phyloP scores from a whole-genome alignment of 2,797 vertebrate genomes.

The Holocentrus rufus region DNA sequence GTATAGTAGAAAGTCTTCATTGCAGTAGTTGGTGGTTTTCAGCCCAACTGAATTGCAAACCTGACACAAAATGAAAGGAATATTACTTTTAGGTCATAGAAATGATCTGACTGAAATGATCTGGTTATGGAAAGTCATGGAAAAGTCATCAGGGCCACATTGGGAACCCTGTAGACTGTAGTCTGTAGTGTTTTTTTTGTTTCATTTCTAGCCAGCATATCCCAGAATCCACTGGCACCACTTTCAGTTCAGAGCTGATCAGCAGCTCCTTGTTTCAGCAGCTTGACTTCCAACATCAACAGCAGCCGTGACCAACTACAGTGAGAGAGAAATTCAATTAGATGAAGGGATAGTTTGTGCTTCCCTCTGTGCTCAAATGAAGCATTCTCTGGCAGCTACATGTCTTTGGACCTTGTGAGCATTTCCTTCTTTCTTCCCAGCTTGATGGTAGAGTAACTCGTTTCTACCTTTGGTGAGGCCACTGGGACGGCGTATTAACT shows the following conservation, averaged over 20 bases:
- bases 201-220: constrained; percentile 24
- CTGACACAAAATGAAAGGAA: no score
- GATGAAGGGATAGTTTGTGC: no score
- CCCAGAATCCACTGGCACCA: constrained; percentile 23
- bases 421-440: constrained; percentile 16
- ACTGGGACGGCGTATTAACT: constrained; percentile 18
- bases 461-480: constrained; percentile 5
- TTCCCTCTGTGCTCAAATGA: no score
- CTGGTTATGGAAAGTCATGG: constrained; percentile 20
- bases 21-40: no score
- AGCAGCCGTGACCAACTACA: no score
- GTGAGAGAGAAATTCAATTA: no score
- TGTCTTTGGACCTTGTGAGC: constrained; percentile 12
- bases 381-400: constrained; percentile 6
- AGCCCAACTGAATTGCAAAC: no score
- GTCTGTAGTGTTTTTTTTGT: constrained; percentile 3
- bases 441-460: constrained; percentile 11
- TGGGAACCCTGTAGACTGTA: not conserved
- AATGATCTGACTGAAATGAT: constrained; percentile 9
- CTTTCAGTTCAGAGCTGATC: not conserved
- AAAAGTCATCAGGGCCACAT: constrained; percentile 1
- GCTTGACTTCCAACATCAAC: no score
- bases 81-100: not conserved
- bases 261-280: no score
- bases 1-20: no score